Percentiles rank a stretch among this genome's conserved stretches.
These are phyloP conservation scores for Eucera pruinosa DNA, from an alignment of 2,888 invertebrate genomes.

Conservation along the genomic window DNA sequence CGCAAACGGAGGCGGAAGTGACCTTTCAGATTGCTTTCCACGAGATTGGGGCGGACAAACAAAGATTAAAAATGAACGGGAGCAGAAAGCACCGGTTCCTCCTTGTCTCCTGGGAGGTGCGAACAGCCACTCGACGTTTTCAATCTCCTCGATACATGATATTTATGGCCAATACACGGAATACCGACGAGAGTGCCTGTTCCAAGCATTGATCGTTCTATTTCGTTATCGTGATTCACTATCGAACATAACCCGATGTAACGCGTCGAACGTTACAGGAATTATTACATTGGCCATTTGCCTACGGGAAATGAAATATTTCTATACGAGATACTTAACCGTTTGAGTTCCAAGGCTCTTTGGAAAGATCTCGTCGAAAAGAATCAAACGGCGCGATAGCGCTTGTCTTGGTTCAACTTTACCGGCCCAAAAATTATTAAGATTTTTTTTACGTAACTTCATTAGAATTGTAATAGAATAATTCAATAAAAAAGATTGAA, in stretches of 20 bases:
- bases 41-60: conserved; percentile 2
- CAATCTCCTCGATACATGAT: conserved; percentile 52
- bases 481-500: no score
- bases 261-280: neutral
- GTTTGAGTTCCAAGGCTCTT: no score
- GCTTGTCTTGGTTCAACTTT: no score
- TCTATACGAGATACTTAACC: no score
- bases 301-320: no score
- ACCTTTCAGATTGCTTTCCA: conserved; percentile 16
- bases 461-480: no score
- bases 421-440: no score
- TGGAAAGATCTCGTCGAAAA: no score
- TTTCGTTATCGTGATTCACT: conserved; percentile 14
- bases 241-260: neutral
- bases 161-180: conserved; percentile 54
- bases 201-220: conserved; percentile 1
- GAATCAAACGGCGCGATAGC: no score
- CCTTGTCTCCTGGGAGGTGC: conserved; percentile 33
- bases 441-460: no score
- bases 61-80: conserved; percentile 37
- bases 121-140: conserved; percentile 45
- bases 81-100: conserved; percentile 18
- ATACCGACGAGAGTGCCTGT: conserved; percentile 39
- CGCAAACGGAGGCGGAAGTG: neutral
- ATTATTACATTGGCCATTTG: no score